Evolutionary conservation across 2,113 vertebrate genomes (phyloP).

Genomic region (Empidonax traillii): DNA sequence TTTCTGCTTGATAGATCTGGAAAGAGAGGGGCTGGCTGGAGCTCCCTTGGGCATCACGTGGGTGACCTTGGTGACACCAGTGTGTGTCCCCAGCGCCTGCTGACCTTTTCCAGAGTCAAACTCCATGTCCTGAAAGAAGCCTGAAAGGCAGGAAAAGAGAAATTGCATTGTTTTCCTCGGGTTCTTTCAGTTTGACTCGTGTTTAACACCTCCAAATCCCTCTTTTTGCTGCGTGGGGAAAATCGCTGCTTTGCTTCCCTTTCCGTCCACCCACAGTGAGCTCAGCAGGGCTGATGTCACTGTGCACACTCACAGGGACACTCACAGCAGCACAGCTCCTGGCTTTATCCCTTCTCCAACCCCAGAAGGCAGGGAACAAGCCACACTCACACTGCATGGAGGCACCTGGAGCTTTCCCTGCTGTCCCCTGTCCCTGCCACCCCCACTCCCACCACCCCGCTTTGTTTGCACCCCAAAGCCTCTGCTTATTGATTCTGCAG

Average conservation of each 20-base stretch:
- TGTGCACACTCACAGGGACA: not conserved
- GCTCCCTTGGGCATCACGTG: fast-evolving
- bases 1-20: not conserved
- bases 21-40: not conserved
- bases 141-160: not conserved
- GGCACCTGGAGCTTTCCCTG: fast-evolving
- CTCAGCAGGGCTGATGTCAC: not conserved
- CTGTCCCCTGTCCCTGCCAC: not conserved
- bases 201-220: not conserved
- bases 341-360: not conserved
- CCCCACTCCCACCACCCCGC: not conserved
- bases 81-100: not conserved
- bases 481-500: not conserved
- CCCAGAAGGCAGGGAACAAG: not conserved
- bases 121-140: not conserved
- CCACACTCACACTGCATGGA: fast-evolving
- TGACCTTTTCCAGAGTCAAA: not conserved
- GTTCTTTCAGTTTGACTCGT: not conserved
- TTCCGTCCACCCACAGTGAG: not conserved
- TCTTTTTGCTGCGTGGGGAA: fast-evolving
- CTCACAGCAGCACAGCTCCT: not conserved
- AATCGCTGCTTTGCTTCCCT: not conserved
- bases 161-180: not conserved
- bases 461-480: not conserved
- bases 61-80: not conserved